A percentile compares a stretch with the other conserved stretches of the same genome.
These are phyloP conservation scores for Tethea ocularis DNA, from an alignment of 2,888 invertebrate genomes.

Conservation along the genomic window DNA sequence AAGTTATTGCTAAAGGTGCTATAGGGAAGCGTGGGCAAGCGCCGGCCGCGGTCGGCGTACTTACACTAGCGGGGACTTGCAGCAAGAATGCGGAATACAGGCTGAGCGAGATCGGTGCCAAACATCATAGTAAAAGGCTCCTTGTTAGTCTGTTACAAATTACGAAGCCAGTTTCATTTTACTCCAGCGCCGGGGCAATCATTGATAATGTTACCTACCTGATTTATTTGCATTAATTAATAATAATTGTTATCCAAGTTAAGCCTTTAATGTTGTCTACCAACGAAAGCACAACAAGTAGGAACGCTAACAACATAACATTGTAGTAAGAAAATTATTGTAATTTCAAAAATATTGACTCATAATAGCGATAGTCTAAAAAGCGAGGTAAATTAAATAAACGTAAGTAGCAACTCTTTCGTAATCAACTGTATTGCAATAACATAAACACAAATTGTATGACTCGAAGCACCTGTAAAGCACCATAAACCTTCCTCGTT, in stretches of 20 bases:
- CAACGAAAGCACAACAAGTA: too few species aligned
- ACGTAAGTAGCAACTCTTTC: neutral
- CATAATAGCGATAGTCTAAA: neutral
- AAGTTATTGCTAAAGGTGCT: too few species aligned
- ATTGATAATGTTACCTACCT: slow-evolving; percentile 36
- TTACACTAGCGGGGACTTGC: slow-evolving; percentile 27
- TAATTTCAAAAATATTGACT: too few species aligned
- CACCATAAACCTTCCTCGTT: slow-evolving; percentile 15
- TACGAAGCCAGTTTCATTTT: slow-evolving; percentile 30
- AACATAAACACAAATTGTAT: neutral
- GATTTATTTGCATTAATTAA: slow-evolving; percentile 16
- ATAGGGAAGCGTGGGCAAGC: slow-evolving; percentile 30
- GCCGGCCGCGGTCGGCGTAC: too few species aligned
- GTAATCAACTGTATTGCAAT: neutral
- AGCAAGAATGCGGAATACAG: slow-evolving; percentile 66
- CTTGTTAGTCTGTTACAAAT: slow-evolving; percentile 37
- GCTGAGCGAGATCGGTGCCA: slow-evolving; percentile 39
- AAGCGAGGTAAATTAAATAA: neutral
- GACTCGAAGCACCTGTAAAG: neutral
- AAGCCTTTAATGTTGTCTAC: too few species aligned
- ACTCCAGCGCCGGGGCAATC: slow-evolving; percentile 14
- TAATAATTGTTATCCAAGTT: neutral
- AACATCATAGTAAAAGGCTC: slow-evolving; percentile 49
- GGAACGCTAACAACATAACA: neutral
- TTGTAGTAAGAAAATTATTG: neutral